These are phyloP conservation scores for Eumeta japonica DNA, from an alignment of 1,140 invertebrate species.

Conservation along the genomic window DNA sequence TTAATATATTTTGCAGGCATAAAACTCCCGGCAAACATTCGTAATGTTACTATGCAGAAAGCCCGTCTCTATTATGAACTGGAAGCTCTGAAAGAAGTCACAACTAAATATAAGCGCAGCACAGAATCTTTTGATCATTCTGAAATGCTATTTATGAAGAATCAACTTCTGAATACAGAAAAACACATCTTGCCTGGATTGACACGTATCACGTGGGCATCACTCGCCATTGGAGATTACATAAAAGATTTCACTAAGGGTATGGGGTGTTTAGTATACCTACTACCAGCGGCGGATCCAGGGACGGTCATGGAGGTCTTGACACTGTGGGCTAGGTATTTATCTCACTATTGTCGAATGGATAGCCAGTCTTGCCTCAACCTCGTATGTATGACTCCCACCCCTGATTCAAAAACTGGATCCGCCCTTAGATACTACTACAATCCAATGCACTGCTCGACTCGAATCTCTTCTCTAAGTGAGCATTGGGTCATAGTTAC, in stretches of 20 bases:
- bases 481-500: no score
- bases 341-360: neutral
- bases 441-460: no score
- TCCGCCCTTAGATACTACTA: no score
- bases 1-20: conserved; percentile 59
- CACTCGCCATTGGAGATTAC: conserved; percentile 76
- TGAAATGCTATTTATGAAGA: conserved; percentile 68
- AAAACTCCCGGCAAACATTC: conserved; percentile 65
- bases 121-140: conserved; percentile 61
- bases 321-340: neutral
- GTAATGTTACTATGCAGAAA: conserved; percentile 70
- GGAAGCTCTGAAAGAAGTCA: conserved; percentile 59
- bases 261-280: conserved; percentile 9
- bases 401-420: neutral
- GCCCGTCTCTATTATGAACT: conserved; percentile 65
- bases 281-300: no score
- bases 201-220: conserved; percentile 80
- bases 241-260: conserved; percentile 49
- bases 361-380: neutral
- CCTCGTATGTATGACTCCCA: neutral
- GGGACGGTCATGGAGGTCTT: neutral
- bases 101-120: conserved; percentile 63
- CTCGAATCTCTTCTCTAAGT: no score
- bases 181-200: conserved; percentile 76
- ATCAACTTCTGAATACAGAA: conserved; percentile 71